These are phyloP conservation scores for Drosophila miranda DNA, from an alignment of 1,140 invertebrate species.

Conservation along the genomic window DNA sequence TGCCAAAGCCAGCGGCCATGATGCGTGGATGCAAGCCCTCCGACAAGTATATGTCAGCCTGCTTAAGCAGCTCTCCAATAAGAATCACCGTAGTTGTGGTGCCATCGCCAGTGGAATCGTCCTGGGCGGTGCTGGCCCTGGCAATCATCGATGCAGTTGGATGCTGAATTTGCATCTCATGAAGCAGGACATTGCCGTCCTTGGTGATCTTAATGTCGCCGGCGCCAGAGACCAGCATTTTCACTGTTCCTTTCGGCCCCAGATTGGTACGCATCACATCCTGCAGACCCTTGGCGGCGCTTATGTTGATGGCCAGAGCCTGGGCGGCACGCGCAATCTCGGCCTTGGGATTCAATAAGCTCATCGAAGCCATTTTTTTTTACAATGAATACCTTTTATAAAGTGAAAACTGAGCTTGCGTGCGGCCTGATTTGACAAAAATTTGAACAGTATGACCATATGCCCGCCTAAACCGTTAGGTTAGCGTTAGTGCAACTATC, in stretches of 20 bases:
- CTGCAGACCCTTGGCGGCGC: constrained; percentile 97
- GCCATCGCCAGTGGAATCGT: constrained; percentile 99
- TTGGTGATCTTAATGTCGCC: constrained; percentile 99
- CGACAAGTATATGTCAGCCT: constrained; percentile 96
- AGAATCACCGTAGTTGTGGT: constrained; percentile 98
- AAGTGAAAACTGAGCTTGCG: no score
- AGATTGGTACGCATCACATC: constrained; percentile 99
- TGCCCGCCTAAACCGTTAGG: constrained; percentile 10
- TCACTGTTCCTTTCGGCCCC: constrained; percentile 99
- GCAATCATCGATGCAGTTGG: constrained; percentile 99
- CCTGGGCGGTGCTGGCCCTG: constrained; percentile 98
- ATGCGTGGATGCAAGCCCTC: constrained; percentile 98
- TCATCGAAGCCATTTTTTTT: constrained; percentile 94
- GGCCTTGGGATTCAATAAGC: constrained; percentile 98
- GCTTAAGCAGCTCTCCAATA: constrained; percentile 98
- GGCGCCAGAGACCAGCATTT: constrained; percentile 99
- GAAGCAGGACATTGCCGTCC: constrained; percentile 98
- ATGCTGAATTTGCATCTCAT: constrained; percentile 99
- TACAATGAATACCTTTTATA: no score
- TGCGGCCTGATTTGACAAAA: no score
- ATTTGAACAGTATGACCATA: background rate
- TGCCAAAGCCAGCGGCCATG: constrained; percentile 96
- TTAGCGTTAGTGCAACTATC: constrained; percentile 9
- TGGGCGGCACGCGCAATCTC: constrained; percentile 98
- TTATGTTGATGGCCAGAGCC: constrained; percentile 98